Base-by-base conservation (phyloP, 2,888 invertebrate species). In the Brachypalpus laphriformis region DNA sequence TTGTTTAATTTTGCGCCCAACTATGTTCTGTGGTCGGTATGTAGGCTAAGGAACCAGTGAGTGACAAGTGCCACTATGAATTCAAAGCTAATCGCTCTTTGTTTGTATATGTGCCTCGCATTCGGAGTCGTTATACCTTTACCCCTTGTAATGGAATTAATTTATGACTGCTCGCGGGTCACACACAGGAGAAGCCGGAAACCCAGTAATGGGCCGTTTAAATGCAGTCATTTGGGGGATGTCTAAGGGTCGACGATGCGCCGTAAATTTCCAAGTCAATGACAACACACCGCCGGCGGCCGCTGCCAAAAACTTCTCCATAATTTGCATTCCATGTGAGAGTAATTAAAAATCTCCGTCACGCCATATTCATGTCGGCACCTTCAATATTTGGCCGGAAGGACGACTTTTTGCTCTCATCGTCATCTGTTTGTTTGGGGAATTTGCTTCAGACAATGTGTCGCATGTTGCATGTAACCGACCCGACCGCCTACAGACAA, bases 341-440 rank as follows among this genome's bases (percentile, higher is more conserved):
- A 57, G 81, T 81, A 85, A 85, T 85, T 85, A 85, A 85, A 85
- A 85, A 75, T 85, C 81, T 65, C 63, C 47, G 83, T 81, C 83
- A 85, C 83, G 83, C 83, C 83, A 85, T 71, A 80, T 85, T 56
- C 83, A 57, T 81, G 83, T 85, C 65, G 63, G 51, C 83, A 85
- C 80, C 75, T 65, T 81, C 37, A 81, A 70, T 85, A 54, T 59
- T 78, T 42, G 56, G 59, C 54, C 76, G 63, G 54, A 72, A 72
- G 47, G 65, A 65, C 65, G 63, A 63, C 25, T 18, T 49, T 28
- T 42, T 11, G 28, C 16, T 18, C 25, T n/a, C 34, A 20, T 40
- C 22, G 14, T 51, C 25, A 14, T 51, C 51, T 63, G 74, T 34
- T 22, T 75, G 65, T 65, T 57, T 75, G 34, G 34, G 42, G 72